Evolutionary conservation across 2,113 vertebrate genomes (phyloP).

Genomic region (Cacatua alba): DNA sequence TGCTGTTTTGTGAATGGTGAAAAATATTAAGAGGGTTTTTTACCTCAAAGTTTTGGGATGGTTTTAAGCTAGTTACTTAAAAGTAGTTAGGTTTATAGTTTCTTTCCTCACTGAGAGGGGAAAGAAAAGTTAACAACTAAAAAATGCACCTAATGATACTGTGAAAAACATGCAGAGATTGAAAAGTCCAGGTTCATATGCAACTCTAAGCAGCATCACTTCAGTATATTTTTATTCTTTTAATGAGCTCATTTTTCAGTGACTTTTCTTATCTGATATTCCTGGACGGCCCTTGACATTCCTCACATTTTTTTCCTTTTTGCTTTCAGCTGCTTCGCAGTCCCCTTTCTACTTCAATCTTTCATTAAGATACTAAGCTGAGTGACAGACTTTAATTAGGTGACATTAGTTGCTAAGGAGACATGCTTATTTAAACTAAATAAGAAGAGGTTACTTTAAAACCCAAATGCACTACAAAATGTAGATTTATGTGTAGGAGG

Average conservation of each 20-base stretch:
- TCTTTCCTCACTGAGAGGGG: not conserved
- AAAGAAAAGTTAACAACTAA: not conserved
- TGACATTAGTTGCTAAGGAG: conserved; percentile 40
- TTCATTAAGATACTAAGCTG: conserved; percentile 54
- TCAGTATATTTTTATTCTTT: conserved; percentile 34
- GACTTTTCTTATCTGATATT: conserved; percentile 57
- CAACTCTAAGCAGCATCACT: not conserved
- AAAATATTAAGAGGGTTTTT: not conserved
- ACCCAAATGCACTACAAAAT: conserved; percentile 12
- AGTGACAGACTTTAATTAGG: conserved; percentile 63
- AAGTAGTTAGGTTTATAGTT: not conserved
- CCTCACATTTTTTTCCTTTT: conserved; percentile 45
- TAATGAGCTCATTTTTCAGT: conserved; percentile 57
- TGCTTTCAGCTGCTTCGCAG: conserved; percentile 37
- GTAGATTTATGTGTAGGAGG: conserved; percentile 1
- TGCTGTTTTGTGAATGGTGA: not conserved
- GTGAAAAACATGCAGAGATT: not conserved
- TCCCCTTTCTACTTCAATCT: conserved; percentile 43
- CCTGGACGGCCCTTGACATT: conserved; percentile 43
- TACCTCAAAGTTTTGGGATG: not conserved
- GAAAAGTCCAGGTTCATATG: not conserved
- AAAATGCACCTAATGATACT: not conserved
- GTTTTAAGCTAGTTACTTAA: not conserved
- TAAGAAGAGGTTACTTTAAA: conserved; percentile 28
- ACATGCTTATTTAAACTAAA: conserved; percentile 36